Conservation (phyloP, 2,888 invertebrate genomes). For the Diaprepes abbreviatus region DNA sequence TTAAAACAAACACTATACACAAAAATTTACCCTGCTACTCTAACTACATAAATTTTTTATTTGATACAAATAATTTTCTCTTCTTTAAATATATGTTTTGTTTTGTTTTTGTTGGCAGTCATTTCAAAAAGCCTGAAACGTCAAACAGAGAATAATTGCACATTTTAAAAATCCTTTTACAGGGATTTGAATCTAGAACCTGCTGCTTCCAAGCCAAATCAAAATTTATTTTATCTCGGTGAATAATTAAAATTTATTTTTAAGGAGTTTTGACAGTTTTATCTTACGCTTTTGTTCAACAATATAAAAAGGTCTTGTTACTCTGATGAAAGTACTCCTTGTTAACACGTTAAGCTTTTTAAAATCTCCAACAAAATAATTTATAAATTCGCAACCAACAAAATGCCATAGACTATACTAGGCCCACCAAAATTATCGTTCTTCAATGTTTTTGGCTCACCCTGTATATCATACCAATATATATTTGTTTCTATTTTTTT, state of each 20-base stretch:
- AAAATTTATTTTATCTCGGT: no score
- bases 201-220: no score
- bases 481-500: constrained; percentile 2
- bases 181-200: no score
- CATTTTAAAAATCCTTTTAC: no score
- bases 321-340: background rate
- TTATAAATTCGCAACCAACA: constrained; percentile 21
- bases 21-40: constrained; percentile 28
- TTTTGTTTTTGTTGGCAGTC: background rate
- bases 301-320: no score
- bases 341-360: background rate
- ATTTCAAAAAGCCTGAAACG: background rate
- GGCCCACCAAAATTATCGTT: background rate
- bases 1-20: constrained; percentile 22
- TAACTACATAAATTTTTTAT: constrained; percentile 24
- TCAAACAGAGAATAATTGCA: no score
- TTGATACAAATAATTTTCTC: constrained; percentile 27
- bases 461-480: constrained; percentile 1
- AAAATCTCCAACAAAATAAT: constrained; percentile 13
- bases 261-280: no score
- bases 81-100: background rate
- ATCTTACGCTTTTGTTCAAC: no score
- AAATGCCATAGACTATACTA: background rate
- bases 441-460: background rate
- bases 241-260: no score